These are phyloP conservation scores for Cephus pygmeus DNA, from an alignment of 2,888 invertebrate genomes.

Conservation along the genomic window DNA sequence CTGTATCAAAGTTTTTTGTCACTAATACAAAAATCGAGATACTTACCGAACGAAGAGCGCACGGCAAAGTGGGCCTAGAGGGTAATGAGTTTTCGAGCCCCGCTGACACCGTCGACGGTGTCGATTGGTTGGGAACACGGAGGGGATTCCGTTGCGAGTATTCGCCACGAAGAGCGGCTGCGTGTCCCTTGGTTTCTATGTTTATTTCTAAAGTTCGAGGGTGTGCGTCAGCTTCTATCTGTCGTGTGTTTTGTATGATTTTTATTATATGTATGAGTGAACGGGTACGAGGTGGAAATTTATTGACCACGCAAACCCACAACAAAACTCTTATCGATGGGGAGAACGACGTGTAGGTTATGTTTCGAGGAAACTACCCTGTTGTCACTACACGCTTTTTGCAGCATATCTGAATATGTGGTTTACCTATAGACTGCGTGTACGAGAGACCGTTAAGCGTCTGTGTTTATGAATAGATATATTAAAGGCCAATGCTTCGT, in stretches of 20 bases:
- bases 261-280: neutral
- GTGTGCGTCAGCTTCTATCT: neutral
- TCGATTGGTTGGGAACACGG: neutral
- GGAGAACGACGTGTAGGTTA: neutral
- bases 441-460: neutral
- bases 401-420: neutral
- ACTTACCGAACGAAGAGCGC: constrained; percentile 3
- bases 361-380: constrained; percentile 1
- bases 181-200: neutral
- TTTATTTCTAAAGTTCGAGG: neutral
- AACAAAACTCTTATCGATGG: constrained; percentile 2
- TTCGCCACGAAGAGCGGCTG: neutral
- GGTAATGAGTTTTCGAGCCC: neutral
- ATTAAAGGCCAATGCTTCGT: neutral
- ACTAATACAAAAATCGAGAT: neutral
- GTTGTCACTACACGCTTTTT: neutral
- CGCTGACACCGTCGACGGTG: neutral
- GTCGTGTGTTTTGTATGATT: neutral
- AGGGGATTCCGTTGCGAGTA: neutral
- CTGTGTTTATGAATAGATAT: neutral
- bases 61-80: neutral
- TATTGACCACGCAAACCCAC: constrained; percentile 6
- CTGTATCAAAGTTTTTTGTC: neutral
- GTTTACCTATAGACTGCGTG: neutral
- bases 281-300: neutral